These are phyloP conservation scores for Cristatella mucedo DNA, from an alignment of 2,888 invertebrate species.

Conservation along the genomic window DNA sequence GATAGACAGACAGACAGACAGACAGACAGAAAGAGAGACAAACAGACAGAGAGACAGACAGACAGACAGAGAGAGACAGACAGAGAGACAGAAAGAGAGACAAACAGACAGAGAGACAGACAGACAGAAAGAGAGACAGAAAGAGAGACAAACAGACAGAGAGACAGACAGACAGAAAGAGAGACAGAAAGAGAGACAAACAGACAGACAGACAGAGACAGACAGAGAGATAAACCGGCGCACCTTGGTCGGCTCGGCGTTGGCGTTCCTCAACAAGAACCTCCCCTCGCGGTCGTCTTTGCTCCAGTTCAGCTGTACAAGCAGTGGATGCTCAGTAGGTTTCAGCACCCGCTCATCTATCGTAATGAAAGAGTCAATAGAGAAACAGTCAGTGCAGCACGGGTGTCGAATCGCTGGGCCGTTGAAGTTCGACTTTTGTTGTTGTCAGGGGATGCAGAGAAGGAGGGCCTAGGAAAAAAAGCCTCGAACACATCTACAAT, in stretches of 20 bases:
- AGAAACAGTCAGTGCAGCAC: too few species aligned
- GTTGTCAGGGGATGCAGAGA: too few species aligned
- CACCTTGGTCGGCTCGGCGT: conserved; percentile 12
- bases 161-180: not conserved
- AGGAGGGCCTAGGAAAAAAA: too few species aligned
- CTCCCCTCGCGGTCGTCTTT: conserved; percentile 94
- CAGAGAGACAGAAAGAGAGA: not conserved
- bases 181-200: not conserved
- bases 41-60: not conserved
- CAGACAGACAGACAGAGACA: not conserved
- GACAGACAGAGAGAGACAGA: not conserved
- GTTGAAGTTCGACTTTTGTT: too few species aligned
- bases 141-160: not conserved
- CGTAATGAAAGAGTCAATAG: too few species aligned
- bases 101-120: not conserved
- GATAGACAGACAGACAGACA: not conserved
- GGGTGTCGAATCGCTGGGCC: too few species aligned
- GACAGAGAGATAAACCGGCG: not conserved
- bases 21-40: not conserved
- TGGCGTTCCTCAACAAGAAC: conserved; percentile 62
- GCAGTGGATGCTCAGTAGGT: conserved; percentile 78
- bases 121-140: not conserved
- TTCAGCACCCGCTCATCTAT: conserved; percentile 74
- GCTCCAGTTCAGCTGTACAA: conserved; percentile 97
- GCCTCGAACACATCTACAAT: too few species aligned